These are phyloP conservation scores for Phoxinus phoxinus DNA, from an alignment of 2,113 vertebrate species.

Conservation along the genomic window DNA sequence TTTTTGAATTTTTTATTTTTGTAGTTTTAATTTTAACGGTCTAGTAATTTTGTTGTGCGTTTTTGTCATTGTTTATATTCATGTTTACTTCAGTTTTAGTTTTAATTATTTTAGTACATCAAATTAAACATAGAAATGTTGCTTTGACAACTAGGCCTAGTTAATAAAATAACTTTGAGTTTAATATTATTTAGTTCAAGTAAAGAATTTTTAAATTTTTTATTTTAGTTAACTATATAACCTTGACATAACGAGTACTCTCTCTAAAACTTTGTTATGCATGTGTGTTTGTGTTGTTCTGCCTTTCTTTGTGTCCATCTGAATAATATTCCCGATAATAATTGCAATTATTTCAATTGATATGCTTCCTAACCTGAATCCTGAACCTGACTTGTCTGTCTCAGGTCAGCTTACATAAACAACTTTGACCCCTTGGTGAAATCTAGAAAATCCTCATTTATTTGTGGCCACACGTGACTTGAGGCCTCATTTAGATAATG, in stretches of 20 bases:
- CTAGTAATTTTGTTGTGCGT: not conserved
- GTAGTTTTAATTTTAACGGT: not conserved
- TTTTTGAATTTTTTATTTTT: not conserved
- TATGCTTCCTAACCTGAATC: not conserved
- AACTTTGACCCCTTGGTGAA: not conserved
- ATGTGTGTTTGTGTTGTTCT: too few species aligned
- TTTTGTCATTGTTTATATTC: not conserved
- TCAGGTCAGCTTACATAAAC: not conserved
- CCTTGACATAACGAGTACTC: not conserved
- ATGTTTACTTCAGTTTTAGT: not conserved
- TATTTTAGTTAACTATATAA: not conserved
- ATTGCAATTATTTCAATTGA: not conserved
- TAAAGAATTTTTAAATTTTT: not conserved
- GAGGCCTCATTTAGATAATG: not conserved
- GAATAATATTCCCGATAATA: not conserved
- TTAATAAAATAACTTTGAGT: not conserved
- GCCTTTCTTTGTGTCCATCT: not conserved
- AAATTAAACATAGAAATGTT: not conserved
- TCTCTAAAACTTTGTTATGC: not conserved
- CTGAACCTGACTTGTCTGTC: not conserved
- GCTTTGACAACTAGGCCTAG: not conserved
- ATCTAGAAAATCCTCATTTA: not conserved
- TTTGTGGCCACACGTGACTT: not conserved
- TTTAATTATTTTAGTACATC: not conserved
- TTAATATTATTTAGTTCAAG: not conserved